Evolutionary conservation across 2,888 invertebrate genomes (phyloP), one percentile per base, ranked within the genome.

Genomic region (Folsomia manolachei): DNA sequence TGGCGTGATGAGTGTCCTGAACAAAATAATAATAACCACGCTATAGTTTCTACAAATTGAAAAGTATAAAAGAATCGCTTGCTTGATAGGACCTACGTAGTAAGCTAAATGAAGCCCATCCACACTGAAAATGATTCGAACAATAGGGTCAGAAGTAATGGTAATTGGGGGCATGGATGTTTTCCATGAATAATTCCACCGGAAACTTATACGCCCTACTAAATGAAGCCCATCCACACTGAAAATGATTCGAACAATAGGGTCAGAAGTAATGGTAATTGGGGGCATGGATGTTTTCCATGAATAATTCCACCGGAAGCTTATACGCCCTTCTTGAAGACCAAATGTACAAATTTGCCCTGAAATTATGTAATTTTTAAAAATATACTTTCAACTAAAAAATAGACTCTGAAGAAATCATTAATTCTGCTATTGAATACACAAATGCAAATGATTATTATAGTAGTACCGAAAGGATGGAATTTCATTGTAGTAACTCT

Each of bases 381-480:
- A n/a, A n/a, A n/a, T n/a, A 26, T 23, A 69, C 26, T n/a, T 19
- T 23, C 25, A 69, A 1, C 21, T 25, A 24, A 69, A n/a, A 1
- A 21, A 39, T 63, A 21, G 27, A 2, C 25, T 26, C 24, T 67
- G n/a, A 24, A 60, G 27, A 27, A n/a, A 7, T 11, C 18, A n/a
- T n/a, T n/a, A n/a, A n/a, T n/a, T n/a, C n/a, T n/a, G n/a, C n/a
- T n/a, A n/a, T n/a, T n/a, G n/a, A n/a, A n/a, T n/a, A n/a, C n/a
- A n/a, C n/a, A n/a, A n/a, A n/a, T n/a, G n/a, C n/a, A n/a, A n/a
- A n/a, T n/a, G n/a, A n/a, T n/a, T n/a, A n/a, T n/a, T n/a, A n/a
- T n/a, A n/a, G n/a, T n/a, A n/a, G n/a, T 63, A 80, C 80, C 80
- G 2, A 75, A 62, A 9, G 80, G 80, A 71, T 80, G 80, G 68